These are phyloP conservation scores for Acanthochromis polyacanthus DNA, from an alignment of 2,113 vertebrate genomes.

Conservation along the genomic window DNA sequence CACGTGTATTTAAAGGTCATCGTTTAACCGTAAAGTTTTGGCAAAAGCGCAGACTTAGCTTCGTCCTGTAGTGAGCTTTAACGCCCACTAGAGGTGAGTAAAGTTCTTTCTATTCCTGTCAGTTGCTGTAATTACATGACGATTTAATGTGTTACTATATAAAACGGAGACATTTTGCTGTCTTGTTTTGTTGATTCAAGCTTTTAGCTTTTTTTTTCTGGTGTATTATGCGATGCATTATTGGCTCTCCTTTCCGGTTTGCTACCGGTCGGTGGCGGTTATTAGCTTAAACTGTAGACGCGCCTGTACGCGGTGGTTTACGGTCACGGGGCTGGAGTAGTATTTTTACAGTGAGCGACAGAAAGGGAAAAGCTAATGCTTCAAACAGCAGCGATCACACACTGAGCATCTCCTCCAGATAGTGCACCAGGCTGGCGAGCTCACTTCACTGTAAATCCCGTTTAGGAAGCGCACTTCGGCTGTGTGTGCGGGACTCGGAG, in stretches of 20 bases:
- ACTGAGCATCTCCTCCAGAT: slow-evolving; percentile 47
- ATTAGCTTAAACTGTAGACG: not conserved
- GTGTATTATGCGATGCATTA: accelerated
- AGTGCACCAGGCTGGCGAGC: not conserved
- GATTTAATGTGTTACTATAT: accelerated
- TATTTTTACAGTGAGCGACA: slow-evolving; percentile 54
- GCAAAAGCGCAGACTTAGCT: not conserved
- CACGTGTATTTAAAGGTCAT: not conserved
- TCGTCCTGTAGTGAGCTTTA: not conserved
- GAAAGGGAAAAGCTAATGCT: slow-evolving; percentile 54
- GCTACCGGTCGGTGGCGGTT: not conserved
- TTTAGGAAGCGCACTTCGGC: not conserved
- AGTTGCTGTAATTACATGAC: accelerated
- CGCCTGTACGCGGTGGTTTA: slow-evolving; percentile 41
- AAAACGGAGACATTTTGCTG: accelerated
- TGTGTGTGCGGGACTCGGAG: not conserved
- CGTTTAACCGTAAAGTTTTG: slow-evolving; percentile 60
- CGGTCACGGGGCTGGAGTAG: slow-evolving; percentile 50
- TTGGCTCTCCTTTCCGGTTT: too few relatives aligned
- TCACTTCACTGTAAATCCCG: not conserved
- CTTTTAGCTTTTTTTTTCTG: accelerated
- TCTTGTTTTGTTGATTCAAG: not conserved
- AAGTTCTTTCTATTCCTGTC: not conserved
- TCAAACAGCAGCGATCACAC: slow-evolving; percentile 32
- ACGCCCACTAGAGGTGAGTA: slow-evolving; percentile 57